Base-by-base conservation (phyloP, 2,888 invertebrate species). In the Scaptomyza cyrtandrae region DNA sequence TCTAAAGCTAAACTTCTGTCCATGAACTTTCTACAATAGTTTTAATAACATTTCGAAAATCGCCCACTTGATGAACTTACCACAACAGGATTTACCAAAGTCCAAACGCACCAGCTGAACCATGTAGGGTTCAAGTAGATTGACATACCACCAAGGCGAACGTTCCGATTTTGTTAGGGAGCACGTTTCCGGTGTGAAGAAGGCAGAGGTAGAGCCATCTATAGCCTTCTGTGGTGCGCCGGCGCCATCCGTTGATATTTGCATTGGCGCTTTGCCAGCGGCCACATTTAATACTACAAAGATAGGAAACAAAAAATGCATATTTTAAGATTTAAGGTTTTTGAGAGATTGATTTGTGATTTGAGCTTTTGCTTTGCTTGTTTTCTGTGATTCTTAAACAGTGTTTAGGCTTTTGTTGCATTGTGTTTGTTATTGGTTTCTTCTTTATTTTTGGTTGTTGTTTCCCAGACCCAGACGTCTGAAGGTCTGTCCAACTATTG, bases 121-220 rank as follows among this genome's bases (percentile, higher is more conserved):
- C 97, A 98, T 98, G 92, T 98, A 98, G 0, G 98, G 98, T 90
- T 98, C 98, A 70, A 98, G 93, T 0, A 98, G 94, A 92, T 98
- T 98, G 84, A 98, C 98, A 93, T 98, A 98, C 97, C 98, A 98
- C 98, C 98, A 98, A 2, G 98, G 97, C 31, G 95, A 94, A n/a
- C 95, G 93, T 91, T 98, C 98, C 0, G 95, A 91, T 91, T 95
- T 96, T 1, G 97, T 97, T 53, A 97, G 94, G 0, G 97, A 97
- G 92, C 98, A 98, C 2, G 98, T 98, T 77, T 97, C 96, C 1
- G 95, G 92, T 86, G 94, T 96, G 93, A 96, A 98, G 90, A 95
- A 94, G 39, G 95, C 95, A 16, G 97, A 95, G 7, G 98, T 97
- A 91, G 97, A 97, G 48, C 98, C 98, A 90, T 98, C 98, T 53